Evolutionary conservation across 2,797 vertebrate species (phyloP), one percentile per base, ranked within the genome.

Genomic region (Enteromius viviparus): DNA sequence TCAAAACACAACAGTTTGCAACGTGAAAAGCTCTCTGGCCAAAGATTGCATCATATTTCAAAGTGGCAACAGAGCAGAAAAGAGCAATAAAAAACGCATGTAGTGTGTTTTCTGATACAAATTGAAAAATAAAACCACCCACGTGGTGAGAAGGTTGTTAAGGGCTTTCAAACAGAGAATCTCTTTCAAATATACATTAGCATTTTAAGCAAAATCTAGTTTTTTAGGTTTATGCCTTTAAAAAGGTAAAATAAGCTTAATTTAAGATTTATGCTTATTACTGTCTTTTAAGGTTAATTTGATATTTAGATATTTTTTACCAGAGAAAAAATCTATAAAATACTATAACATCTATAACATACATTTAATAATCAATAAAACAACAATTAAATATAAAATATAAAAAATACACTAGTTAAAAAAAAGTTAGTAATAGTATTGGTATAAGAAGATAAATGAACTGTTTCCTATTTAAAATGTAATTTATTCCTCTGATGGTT

Each of bases 1-100:
- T 76, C 15, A 60, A 76, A 66, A 81, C 34, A 75, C 72, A 9
- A 60, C 51, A 34, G 26, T 72, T 55, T 53, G 26, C 26, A 19
- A 34, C 1, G 3, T 58, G 17, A 40, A 42, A 69, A 37, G n/a
- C 32, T 49, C 15, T 80, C 49, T 26, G 53, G 40, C 26, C 53
- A 71, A 17, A 47, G 53, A 70, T 42, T 58, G 15, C 34, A 21
- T 70, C 78, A 69, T 49, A 10, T 49, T 66, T 49, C 45, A 23
- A 42, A 45, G 58, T 29, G 58, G 23, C 40, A 77, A 47, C 40
- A 64, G 40, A 77, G 23, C 23, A 4, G 60, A 58, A 40, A 76
- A 64, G 10, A 77, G 40, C 40, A 23, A 78, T 66, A 7, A 60
- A 77, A 23, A 42, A 64, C 23, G 1, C 8, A 19, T 10, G 4